These are phyloP conservation scores for Agonopterix arenella DNA, from an alignment of 2,888 invertebrate genomes.

Conservation along the genomic window DNA sequence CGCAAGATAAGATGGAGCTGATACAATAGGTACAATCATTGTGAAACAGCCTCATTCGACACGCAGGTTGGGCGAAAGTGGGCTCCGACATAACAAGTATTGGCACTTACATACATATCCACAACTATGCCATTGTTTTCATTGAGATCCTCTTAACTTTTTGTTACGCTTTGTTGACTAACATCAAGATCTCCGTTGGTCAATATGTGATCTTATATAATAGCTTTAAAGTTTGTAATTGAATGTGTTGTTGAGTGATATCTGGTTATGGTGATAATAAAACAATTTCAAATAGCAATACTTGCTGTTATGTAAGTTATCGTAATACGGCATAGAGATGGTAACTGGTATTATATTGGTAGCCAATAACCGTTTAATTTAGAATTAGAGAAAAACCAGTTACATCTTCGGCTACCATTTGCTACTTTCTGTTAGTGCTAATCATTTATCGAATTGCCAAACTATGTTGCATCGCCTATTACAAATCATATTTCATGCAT, in stretches of 20 bases:
- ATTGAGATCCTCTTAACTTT: slow-evolving; percentile 44
- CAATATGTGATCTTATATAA: slow-evolving; percentile 17
- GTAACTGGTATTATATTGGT: no score
- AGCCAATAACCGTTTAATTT: no score
- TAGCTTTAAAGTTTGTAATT: background rate
- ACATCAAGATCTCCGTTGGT: slow-evolving; percentile 16
- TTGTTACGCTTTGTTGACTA: slow-evolving; percentile 39
- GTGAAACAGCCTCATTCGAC: slow-evolving; percentile 62
- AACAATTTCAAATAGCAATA: no score
- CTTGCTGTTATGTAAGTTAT: no score
- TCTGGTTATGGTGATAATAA: no score
- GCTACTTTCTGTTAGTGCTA: slow-evolving; percentile 7
- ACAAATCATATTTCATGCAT: slow-evolving; percentile 4
- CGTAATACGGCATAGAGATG: no score
- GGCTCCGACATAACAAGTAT: slow-evolving; percentile 49
- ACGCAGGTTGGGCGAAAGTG: slow-evolving; percentile 71
- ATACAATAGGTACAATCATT: slow-evolving; percentile 66
- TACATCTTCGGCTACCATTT: no score
- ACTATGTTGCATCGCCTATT: slow-evolving; percentile 1
- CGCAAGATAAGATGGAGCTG: slow-evolving; percentile 66
- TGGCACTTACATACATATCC: slow-evolving; percentile 46
- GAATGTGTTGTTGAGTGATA: no score
- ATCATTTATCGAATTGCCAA: background rate
- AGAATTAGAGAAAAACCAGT: no score
- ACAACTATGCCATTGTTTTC: slow-evolving; percentile 52